Percentiles rank a stretch among this genome's conserved stretches.
These are phyloP conservation scores for Leptopilina myrica DNA, from an alignment of 2,888 invertebrate genomes.

Conservation along the genomic window DNA sequence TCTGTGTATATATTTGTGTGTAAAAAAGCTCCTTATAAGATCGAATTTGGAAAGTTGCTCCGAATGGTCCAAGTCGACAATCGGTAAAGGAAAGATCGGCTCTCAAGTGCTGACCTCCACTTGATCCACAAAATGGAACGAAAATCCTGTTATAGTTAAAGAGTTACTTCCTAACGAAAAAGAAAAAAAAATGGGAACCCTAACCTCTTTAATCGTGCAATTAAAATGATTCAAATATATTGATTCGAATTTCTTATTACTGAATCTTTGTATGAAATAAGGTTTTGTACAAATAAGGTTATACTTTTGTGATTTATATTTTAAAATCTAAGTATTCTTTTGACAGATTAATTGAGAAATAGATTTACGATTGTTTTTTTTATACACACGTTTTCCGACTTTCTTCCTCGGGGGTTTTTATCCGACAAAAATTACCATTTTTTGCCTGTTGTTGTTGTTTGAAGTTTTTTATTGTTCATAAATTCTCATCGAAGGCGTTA, in stretches of 20 bases:
- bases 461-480: conserved; percentile 26
- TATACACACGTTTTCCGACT: neutral
- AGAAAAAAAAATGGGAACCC: conserved; percentile 23
- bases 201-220: conserved; percentile 16
- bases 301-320: no score
- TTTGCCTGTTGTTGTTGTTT: neutral
- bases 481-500: conserved; percentile 4
- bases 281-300: no score
- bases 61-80: conserved; percentile 18
- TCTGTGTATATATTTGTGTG: neutral
- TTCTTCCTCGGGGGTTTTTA: neutral
- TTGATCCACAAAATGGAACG: conserved; percentile 2
- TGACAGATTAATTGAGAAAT: no score
- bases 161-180: neutral
- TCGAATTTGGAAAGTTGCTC: conserved; percentile 29
- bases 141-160: conserved; percentile 30
- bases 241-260: conserved; percentile 16
- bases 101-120: neutral
- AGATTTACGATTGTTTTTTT: no score
- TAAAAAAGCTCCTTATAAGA: neutral
- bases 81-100: conserved; percentile 8
- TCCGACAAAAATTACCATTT: neutral
- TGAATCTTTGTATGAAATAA: no score
- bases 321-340: no score
- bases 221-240: conserved; percentile 1